Evolutionary conservation across 2,797 vertebrate species (phyloP), one percentile per base, ranked within the genome.

Genomic region (Lutjanus argentimaculatus): DNA sequence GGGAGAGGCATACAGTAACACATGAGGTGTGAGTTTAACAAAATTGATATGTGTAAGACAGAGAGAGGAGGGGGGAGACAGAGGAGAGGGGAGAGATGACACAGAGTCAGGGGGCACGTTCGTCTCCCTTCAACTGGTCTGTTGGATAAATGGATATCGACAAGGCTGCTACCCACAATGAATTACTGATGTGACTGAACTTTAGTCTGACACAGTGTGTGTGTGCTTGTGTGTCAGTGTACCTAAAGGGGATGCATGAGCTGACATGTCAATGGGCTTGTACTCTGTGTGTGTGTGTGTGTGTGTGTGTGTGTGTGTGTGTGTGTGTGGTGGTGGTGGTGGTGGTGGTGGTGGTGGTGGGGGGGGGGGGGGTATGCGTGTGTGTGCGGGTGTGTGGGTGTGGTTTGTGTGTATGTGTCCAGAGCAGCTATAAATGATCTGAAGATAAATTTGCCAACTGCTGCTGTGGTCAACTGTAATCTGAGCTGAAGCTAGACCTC

Each of bases 81-180:
- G 75, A 7, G 11, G 9, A 21, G 11, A n/a, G n/a, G 49, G 16
- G 49, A 16, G 59, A 48, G 9, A 43, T 68, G 77, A 59, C 77
- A 75, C 25, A 53, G 65, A 61, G 75, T 79, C 65, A 70, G 67
- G 69, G 79, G 80, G 73, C 71, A 53, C 12, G 51, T 62, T 69
- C 58, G 42, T 71, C 76, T 72, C 56, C 62, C 68, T 76, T 80
- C 64, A 77, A 79, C 69, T 52, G 46, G 40, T 86, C 83, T 64
- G 76, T 61, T 80, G 82, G 87, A 89, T 92, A 92, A 92, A 93
- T 93, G 86, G 89, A 88, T 93, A 93, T 94, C 84, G 92, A 94
- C 88, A 83, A 83, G 76, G 78, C 84, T 78, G 79, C 91, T 87
- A 88, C 82, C 82, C 80, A 75, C 79, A 90, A 91, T 85, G 88